Conservation (phyloP, 2,113 vertebrate species). For the Benitochromis conjunctus region DNA sequence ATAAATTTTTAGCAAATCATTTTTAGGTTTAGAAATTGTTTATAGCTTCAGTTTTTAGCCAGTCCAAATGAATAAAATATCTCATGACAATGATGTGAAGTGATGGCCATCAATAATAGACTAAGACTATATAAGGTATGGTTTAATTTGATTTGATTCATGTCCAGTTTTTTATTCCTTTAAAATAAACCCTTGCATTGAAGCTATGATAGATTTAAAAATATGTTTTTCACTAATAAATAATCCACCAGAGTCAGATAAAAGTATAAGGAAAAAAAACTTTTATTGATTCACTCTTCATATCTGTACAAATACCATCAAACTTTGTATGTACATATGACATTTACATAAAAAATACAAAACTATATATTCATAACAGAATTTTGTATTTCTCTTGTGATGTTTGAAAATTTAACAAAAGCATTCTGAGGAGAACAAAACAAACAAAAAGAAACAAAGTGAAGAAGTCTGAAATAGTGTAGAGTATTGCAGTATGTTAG, state of each 20-base stretch:
- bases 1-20: neutral
- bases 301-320: conserved; percentile 99
- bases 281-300: conserved; percentile 96
- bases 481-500: conserved; percentile 68
- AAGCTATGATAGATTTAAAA: neutral
- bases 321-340: conserved; percentile 99
- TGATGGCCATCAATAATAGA: neutral
- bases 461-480: conserved; percentile 79
- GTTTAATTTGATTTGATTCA: neutral
- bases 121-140: neutral
- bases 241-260: conserved; percentile 4
- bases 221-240: neutral
- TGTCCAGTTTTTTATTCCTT: neutral
- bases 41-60: neutral
- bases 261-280: conserved; percentile 73
- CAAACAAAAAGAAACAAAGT: conserved; percentile 65
- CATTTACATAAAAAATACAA: conserved; percentile 99
- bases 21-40: neutral
- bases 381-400: conserved; percentile 97
- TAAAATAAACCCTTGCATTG: neutral
- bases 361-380: conserved; percentile 99
- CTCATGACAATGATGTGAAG: neutral
- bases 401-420: conserved; percentile 85
- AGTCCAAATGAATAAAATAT: neutral
- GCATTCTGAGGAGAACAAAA: conserved; percentile 77